Conservation (phyloP, 2,113 vertebrate species). For the Nothocercus nigrocapillus region DNA sequence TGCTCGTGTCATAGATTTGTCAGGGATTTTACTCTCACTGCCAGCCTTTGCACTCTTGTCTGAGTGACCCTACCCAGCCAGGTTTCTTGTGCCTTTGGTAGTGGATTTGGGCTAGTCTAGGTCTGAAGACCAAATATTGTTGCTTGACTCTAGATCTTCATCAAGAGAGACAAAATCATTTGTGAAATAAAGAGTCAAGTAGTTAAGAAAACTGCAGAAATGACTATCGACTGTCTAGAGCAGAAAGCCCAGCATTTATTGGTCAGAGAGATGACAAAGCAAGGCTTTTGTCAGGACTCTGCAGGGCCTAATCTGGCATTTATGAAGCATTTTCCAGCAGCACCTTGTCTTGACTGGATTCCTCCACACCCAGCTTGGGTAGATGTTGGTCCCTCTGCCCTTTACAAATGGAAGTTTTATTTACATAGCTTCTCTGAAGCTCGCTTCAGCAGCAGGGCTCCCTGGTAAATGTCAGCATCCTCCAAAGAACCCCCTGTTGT, state of each 20-base stretch:
- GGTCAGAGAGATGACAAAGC: not conserved
- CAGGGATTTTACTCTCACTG: not conserved
- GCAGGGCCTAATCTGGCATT: fast-evolving
- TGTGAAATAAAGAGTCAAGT: not conserved
- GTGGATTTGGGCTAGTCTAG: not conserved
- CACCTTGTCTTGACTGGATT: not conserved
- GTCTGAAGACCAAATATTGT: not conserved
- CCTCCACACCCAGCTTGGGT: not conserved
- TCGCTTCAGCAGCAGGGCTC: not conserved
- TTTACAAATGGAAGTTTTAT: not conserved
- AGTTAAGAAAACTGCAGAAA: not conserved
- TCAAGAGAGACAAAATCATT: not conserved
- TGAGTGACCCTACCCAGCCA: not conserved
- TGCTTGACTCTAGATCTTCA: not conserved
- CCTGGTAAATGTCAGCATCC: not conserved
- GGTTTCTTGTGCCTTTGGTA: not conserved
- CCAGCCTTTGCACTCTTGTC: not conserved
- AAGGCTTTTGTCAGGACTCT: not conserved
- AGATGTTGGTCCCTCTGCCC: not conserved
- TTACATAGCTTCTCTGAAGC: not conserved
- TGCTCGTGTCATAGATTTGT: not conserved
- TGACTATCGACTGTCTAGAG: not conserved
- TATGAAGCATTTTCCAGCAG: not conserved
- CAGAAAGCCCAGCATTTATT: not conserved
- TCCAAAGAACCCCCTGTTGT: not conserved